Evolutionary conservation across 1,140 invertebrate genomes (phyloP), one percentile per base, ranked within the genome.

Genomic region (Maconellicoccus hirsutus): DNA sequence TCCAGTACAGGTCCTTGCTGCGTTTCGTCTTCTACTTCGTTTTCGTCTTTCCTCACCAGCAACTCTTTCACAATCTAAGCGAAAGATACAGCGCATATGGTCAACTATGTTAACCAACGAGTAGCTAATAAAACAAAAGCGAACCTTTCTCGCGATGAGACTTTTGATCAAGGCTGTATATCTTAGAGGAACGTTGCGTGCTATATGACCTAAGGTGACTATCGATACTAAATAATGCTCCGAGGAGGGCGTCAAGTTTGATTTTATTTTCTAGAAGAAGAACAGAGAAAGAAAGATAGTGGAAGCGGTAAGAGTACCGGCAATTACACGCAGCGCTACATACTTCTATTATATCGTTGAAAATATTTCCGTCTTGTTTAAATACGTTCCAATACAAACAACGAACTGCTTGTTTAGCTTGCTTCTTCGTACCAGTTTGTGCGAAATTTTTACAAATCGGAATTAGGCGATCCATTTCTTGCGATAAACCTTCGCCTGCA

Each of bases 351-450:
- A 96, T 92, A 74, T 92, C 90, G 25, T 87, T 86, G 79, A 96
- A 93, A 25, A 96, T 86, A 71, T 85, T 81, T 73, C 91, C 87
- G 76, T 92, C 86, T 76, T 91, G 84, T 74, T 88, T 85, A 16
- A 87, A 87, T 77, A 92, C 89, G 79, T 95, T 93, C 8, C 91
- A 88, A 77, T 86, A 93, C 52, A 98, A 86, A 81, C 95, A 98
- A 73, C 92, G 85, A 29, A 98, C 89, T 4, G 95, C 93, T 77
- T 97, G 93, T 80, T 98, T 98, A 0, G 94, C 93, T 81, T 98
- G 94, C 80, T 96, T 96, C 0, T 92, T 88, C 1, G 92, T 93
- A 3, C 94, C 95, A 25, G 87, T 86, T 75, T 91, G 87, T 0
- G 91, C 89, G 77, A 95, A 90, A 26, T 88, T 87, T 76, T 92